Conservation (phyloP, 2,113 vertebrate species). For the Ramphastos sulfuratus region DNA sequence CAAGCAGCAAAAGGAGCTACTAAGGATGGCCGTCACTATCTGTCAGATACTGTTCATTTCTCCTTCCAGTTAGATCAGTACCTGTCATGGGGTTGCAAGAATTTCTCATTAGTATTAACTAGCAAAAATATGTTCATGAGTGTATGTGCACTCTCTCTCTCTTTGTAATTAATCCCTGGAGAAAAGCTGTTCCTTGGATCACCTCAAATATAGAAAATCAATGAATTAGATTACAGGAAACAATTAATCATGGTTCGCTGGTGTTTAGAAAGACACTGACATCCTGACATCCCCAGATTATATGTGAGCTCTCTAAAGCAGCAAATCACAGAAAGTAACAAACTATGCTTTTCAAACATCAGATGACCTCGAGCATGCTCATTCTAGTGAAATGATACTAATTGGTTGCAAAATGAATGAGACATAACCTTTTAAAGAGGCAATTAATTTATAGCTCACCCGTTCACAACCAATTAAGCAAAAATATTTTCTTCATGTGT, state of each 20-base stretch:
- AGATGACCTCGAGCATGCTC: background rate
- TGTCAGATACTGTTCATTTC: background rate
- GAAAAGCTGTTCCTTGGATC: conserved; percentile 25
- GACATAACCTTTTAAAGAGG: conserved; percentile 4
- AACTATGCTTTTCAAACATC: background rate
- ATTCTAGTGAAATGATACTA: conserved; percentile 3
- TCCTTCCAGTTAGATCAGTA: background rate
- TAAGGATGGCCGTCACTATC: background rate
- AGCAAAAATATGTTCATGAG: conserved; percentile 26
- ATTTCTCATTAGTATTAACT: conserved; percentile 5
- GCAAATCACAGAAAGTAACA: conserved; percentile 19
- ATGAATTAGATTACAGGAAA: conserved; percentile 45
- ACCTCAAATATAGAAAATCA: conserved; percentile 30
- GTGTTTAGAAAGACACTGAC: conserved; percentile 25
- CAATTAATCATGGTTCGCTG: conserved; percentile 29
- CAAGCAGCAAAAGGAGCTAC: background rate
- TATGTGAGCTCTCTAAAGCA: background rate
- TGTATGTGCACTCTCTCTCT: background rate
- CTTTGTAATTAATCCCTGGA: conserved; percentile 32
- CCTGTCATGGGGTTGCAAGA: background rate
- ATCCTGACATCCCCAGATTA: background rate
- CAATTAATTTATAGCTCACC: conserved; percentile 22
- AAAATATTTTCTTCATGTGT: conserved; percentile 10
- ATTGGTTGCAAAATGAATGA: conserved; percentile 31
- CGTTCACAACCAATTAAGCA: background rate